Evolutionary conservation across 2,797 vertebrate species (phyloP), one percentile per base, ranked within the genome.

Genomic region (Malurus splendens): DNA sequence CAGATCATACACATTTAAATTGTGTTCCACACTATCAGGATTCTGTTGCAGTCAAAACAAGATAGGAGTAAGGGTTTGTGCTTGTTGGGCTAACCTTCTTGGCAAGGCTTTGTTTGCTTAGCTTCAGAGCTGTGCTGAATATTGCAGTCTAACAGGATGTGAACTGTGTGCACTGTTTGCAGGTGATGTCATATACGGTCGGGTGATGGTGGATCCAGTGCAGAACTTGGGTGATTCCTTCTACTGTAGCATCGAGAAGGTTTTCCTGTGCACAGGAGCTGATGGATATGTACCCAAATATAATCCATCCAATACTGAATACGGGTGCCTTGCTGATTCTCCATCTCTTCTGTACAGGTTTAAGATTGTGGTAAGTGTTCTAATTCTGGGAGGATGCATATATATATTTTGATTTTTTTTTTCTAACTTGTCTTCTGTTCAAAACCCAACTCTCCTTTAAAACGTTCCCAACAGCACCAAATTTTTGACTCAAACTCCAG

Each of bases 251-350:
- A 99, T 99, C 17, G 98, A 99, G 95, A 99, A 99, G 88, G 99
- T 99, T 74, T 99, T 99, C 94, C 97, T 99, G 7, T 99, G 99
- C 95, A 98, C 98, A 0, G 99, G 99, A 18, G 97, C 98, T 4
- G 98, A 99, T 55, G 99, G 99, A 84, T 99, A 99, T 9, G 98
- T 99, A 10, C 99, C 99, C 59, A 99, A 99, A 91, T 99, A 98
- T 74, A 98, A 98, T 75, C 99, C 99, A 0, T 90, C 96, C 13
- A 98, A 98, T 70, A 97, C 96, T 86, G 98, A 99, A 91, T 99
- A 98, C 5, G 99, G 99, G 72, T 99, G 99, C 93, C 94, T 99
- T 77, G 99, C 99, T 11, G 98, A 99, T 83, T 98, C 98, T 9
- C 97, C 98, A 5, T 98, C 98, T 2, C 96, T 99, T 88, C 96